Percentiles rank a stretch among this genome's conserved stretches.
Conservation (phyloP, 2,113 vertebrate species). For the Procavia capensis region DNA sequence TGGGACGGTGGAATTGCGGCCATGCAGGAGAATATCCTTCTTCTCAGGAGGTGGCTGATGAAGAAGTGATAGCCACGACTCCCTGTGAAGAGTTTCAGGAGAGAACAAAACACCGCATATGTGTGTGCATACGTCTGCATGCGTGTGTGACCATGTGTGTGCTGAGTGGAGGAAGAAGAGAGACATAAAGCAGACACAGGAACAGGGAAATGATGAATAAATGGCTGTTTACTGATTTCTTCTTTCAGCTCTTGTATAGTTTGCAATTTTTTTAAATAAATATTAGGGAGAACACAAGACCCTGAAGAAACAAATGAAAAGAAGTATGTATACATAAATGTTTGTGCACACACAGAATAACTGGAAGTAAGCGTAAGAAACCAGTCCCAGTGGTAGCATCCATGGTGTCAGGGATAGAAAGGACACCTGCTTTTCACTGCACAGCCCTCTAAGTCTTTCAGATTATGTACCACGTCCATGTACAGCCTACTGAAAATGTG, state of each 20-base stretch:
- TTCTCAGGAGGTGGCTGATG: background rate
- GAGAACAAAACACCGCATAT: background rate
- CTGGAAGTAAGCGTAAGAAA: background rate
- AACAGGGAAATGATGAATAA: background rate
- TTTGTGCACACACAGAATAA: background rate
- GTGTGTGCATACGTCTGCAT: background rate
- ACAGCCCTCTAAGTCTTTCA: background rate
- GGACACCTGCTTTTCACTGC: background rate
- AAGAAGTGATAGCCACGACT: background rate
- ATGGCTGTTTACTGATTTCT: background rate
- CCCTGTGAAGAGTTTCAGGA: background rate
- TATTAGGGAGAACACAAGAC: background rate
- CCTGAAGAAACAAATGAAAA: background rate
- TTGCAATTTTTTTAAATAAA: slow-evolving; percentile 5
- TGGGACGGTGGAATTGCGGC: background rate
- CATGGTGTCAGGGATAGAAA: background rate
- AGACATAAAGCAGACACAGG: background rate
- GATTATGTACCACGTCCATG: background rate
- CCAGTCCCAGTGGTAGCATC: background rate
- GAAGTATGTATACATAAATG: background rate
- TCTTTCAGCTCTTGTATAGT: background rate
- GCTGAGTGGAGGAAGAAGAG: background rate
- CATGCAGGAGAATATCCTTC: background rate
- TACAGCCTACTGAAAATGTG: background rate
- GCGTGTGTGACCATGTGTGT: background rate